Conservation (phyloP, 2,797 vertebrate genomes). For the Cyprinodon diabolis region DNA sequence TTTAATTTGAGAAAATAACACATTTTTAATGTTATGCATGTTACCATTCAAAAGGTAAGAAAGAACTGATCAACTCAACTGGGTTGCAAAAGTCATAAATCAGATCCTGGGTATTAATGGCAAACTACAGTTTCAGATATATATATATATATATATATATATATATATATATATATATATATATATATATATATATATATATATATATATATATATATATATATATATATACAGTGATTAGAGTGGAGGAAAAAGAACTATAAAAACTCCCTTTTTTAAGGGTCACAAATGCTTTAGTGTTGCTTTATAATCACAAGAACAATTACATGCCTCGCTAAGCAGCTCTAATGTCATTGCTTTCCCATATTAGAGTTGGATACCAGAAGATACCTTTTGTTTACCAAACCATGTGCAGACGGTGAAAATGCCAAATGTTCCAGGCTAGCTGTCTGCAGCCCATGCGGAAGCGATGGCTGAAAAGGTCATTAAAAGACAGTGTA, state of each 20-base stretch:
- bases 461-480: slow-evolving; percentile 55
- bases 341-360: neutral
- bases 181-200: too few relatives aligned
- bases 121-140: neutral
- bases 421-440: slow-evolving; percentile 43
- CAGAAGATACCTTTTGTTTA: slow-evolving; percentile 31
- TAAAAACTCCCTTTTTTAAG: neutral
- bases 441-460: slow-evolving; percentile 29
- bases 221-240: too few relatives aligned
- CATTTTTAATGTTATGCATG: neutral
- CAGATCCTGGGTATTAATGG: neutral
- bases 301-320: neutral
- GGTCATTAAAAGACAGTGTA: slow-evolving; percentile 53
- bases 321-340: neutral
- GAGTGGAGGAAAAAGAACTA: too few relatives aligned
- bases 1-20: neutral
- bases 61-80: neutral
- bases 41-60: neutral
- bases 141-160: too few relatives aligned
- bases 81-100: neutral
- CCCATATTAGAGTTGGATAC: neutral
- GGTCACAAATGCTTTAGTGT: neutral
- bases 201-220: too few relatives aligned
- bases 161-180: too few relatives aligned
- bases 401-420: slow-evolving; percentile 7